Percentiles rank a stretch among this genome's conserved stretches.
These are phyloP conservation scores for Desmodus rotundus DNA, from an alignment of 2,113 vertebrate species.

Conservation along the genomic window DNA sequence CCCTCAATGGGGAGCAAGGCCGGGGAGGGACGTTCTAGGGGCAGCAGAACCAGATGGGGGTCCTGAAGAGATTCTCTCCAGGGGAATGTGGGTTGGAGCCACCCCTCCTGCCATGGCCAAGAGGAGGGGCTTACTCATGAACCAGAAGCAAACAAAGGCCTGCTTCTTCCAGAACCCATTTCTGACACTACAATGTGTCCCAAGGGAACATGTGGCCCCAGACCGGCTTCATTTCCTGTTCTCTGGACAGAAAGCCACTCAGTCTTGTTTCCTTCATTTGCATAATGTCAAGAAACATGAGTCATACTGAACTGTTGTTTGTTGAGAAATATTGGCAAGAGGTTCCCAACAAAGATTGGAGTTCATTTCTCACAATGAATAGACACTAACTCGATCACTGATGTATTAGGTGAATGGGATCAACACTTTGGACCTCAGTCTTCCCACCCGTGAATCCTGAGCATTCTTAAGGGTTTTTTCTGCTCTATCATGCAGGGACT, in stretches of 20 bases:
- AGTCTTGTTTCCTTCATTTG: conserved; percentile 57
- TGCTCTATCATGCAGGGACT: background rate
- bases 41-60: background rate
- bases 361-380: background rate
- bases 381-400: background rate
- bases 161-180: conserved; percentile 48
- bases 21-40: background rate
- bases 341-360: background rate
- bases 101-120: background rate
- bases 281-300: conserved; percentile 69
- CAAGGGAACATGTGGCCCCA: conserved; percentile 35
- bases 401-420: background rate
- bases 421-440: background rate
- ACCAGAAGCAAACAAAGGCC: conserved; percentile 48
- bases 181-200: conserved; percentile 16
- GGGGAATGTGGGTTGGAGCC: background rate
- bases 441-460: background rate
- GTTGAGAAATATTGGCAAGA: conserved; percentile 60
- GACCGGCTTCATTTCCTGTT: conserved; percentile 62
- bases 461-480: background rate
- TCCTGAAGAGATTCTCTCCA: background rate
- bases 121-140: background rate
- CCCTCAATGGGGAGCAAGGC: background rate
- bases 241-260: conserved; percentile 65
- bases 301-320: conserved; percentile 48